These are phyloP conservation scores for Pteria penguin DNA, from an alignment of 2,888 invertebrate species.

Conservation along the genomic window DNA sequence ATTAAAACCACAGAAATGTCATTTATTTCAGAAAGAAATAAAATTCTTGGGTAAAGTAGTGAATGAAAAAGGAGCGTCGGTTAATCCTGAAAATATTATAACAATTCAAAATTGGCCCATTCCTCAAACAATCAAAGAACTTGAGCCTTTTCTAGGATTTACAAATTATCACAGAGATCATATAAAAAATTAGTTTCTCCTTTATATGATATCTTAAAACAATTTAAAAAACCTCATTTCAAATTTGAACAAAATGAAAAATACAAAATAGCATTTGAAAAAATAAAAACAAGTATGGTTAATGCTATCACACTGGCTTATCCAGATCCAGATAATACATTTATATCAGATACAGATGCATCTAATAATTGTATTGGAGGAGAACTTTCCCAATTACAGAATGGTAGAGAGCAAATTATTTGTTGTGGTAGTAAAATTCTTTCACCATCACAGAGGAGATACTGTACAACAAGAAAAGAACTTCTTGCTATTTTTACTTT, in stretches of 20 bases:
- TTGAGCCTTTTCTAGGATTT: constrained; percentile 50
- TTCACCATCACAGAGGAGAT: constrained; percentile 37
- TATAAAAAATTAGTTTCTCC: constrained; percentile 30
- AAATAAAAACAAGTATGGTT: background rate
- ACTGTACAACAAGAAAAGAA: constrained; percentile 34
- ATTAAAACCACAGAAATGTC: background rate
- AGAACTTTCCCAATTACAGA: background rate
- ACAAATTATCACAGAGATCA: constrained; percentile 44
- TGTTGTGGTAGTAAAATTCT: constrained; percentile 36
- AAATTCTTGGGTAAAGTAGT: constrained; percentile 17
- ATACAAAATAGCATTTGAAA: background rate
- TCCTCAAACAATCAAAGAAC: constrained; percentile 41
- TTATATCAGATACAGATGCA: constrained; percentile 23
- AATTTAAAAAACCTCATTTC: background rate
- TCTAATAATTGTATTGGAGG: constrained; percentile 9
- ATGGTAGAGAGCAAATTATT: background rate
- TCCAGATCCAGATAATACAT: background rate
- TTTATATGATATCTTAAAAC: constrained; percentile 31
- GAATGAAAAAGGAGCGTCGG: constrained; percentile 1
- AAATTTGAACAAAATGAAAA: too few species aligned
- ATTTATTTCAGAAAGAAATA: constrained; percentile 11
- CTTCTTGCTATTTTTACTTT: constrained; percentile 32
- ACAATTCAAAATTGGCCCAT: constrained; percentile 36
- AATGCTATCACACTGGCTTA: constrained; percentile 4
- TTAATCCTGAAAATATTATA: constrained; percentile 4